phyloP scores from a whole-genome alignment of 2,113 vertebrate species.

The Cepphus grylle region DNA sequence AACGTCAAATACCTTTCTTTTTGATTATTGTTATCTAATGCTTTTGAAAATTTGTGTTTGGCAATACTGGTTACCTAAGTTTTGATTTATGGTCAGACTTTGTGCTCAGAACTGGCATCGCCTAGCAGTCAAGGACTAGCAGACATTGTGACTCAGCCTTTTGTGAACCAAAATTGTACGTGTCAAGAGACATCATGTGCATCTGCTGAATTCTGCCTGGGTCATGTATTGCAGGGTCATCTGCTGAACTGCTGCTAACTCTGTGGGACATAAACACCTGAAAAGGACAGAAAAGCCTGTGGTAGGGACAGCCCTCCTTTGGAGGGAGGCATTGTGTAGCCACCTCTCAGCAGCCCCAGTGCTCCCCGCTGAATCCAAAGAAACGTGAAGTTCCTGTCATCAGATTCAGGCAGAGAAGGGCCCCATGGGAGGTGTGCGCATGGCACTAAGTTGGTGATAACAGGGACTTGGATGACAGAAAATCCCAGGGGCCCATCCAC shows the following conservation, averaged over 20 bases:
- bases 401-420: neutral
- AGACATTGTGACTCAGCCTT: neutral
- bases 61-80: neutral
- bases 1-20: neutral
- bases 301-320: neutral
- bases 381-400: neutral
- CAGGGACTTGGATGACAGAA: neutral
- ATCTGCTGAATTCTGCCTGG: neutral
- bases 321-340: neutral
- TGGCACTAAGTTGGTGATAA: neutral
- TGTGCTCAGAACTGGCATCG: neutral
- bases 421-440: fast-evolving
- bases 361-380: neutral
- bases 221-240: fast-evolving
- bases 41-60: neutral
- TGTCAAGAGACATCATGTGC: neutral
- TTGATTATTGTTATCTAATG: neutral
- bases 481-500: neutral
- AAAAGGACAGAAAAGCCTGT: neutral
- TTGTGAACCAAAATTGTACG: fast-evolving
- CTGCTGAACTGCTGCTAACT: neutral
- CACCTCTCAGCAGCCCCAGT: neutral
- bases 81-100: neutral
- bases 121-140: neutral
- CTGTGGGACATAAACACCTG: neutral